These are phyloP conservation scores for Pheosia tremula DNA, from an alignment of 2,888 invertebrate species.

Conservation along the genomic window DNA sequence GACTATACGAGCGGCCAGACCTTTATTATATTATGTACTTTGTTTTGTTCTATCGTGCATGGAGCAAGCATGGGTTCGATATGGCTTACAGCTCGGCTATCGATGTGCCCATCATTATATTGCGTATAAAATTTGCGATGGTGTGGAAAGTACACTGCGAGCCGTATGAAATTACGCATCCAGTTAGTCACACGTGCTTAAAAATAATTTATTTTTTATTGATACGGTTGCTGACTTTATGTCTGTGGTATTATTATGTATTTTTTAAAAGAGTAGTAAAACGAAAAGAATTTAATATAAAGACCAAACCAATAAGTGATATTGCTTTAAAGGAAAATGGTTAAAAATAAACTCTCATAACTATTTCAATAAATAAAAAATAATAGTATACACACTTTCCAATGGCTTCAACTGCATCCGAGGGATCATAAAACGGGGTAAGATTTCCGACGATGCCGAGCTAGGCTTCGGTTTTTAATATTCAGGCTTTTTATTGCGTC, in stretches of 20 bases:
- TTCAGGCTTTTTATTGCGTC: constrained; percentile 54
- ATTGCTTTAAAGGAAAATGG: too few species aligned
- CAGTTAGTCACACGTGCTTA: background rate
- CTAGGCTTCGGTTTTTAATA: constrained; percentile 49
- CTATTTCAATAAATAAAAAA: background rate
- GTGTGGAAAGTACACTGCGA: constrained; percentile 12
- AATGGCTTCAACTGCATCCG: constrained; percentile 30
- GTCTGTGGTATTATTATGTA: background rate
- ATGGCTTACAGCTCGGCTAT: background rate
- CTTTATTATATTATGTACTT: too few species aligned
- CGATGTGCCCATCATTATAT: background rate
- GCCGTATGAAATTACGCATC: constrained; percentile 13
- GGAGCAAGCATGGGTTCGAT: background rate
- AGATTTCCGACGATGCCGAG: constrained; percentile 37
- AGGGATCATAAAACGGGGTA: constrained; percentile 47
- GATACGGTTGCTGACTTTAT: background rate
- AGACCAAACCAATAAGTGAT: too few species aligned
- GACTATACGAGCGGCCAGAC: too few species aligned
- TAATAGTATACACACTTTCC: background rate
- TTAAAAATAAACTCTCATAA: too few species aligned
- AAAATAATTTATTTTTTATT: background rate
- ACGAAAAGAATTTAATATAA: too few species aligned
- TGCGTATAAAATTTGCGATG: background rate
- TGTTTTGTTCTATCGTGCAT: background rate
- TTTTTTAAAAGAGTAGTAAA: background rate